phyloP scores from a whole-genome alignment of 2,113 vertebrate species.

The Morone saxatilis region DNA sequence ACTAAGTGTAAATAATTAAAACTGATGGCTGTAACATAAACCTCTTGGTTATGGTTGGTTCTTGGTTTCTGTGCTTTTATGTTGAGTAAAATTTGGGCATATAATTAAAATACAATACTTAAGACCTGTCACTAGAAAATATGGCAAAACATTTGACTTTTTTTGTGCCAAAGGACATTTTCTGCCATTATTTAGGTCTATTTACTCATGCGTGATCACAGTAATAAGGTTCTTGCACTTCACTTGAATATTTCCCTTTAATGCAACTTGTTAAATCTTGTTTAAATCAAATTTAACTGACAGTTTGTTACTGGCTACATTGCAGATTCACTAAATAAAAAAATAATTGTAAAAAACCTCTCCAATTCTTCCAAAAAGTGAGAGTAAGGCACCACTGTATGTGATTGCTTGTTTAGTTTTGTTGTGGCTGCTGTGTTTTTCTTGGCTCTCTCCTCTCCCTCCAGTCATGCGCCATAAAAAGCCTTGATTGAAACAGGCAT shows the following conservation, averaged over 20 bases:
- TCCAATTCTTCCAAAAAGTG: neutral
- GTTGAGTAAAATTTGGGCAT: neutral
- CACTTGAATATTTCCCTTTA: too few species aligned
- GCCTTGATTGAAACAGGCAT: conserved; percentile 51
- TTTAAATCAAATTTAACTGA: too few species aligned
- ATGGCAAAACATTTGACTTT: too few species aligned
- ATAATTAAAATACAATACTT: too few species aligned
- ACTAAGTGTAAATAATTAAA: neutral
- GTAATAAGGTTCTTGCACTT: neutral
- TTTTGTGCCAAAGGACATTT: too few species aligned
- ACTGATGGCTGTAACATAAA: neutral
- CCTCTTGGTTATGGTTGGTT: too few species aligned
- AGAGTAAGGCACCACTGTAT: neutral
- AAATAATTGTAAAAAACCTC: too few species aligned
- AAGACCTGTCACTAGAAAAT: too few species aligned
- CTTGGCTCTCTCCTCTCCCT: conserved; percentile 42
- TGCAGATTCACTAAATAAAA: too few species aligned
- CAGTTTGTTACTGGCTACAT: too few species aligned
- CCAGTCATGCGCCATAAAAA: conserved; percentile 52
- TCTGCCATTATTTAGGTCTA: too few species aligned
- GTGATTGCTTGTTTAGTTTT: neutral
- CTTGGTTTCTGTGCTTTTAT: neutral
- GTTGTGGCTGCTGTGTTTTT: conserved; percentile 23
- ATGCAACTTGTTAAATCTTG: too few species aligned
- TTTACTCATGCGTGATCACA: neutral